Conservation (phyloP, 2,888 invertebrate genomes). For the Philereme transversata region DNA sequence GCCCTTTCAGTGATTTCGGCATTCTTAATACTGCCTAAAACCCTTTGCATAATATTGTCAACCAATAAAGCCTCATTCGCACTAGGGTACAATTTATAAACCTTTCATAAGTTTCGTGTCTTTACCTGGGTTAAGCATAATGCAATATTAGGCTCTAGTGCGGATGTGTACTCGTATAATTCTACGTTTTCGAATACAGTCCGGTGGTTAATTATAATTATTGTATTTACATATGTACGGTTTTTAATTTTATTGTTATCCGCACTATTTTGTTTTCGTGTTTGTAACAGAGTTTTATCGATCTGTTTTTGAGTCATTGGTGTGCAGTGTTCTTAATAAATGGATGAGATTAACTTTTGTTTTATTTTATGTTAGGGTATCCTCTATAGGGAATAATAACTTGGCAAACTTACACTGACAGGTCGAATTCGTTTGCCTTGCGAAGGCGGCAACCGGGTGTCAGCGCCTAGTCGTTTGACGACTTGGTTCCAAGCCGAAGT, state of each 20-base stretch:
- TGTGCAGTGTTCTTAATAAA: constrained; percentile 80
- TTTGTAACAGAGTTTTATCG: constrained; percentile 79
- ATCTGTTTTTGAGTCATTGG: constrained; percentile 71
- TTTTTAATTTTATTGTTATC: constrained; percentile 78
- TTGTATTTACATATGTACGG: constrained; percentile 45
- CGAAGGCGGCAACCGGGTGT: no score
- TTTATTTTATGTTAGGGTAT: constrained; percentile 40
- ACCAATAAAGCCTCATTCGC: background rate
- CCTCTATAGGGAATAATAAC: background rate
- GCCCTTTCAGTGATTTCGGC: background rate
- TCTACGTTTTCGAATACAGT: background rate
- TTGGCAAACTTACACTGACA: no score
- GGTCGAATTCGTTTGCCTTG: no score
- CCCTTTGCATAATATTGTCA: constrained; percentile 2
- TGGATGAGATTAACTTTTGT: constrained; percentile 60
- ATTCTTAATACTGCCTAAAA: constrained; percentile 1
- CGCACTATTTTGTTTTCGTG: constrained; percentile 75
- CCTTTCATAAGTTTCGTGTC: background rate
- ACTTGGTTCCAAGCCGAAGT: no score
- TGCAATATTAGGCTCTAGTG: no score
- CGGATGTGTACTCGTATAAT: no score
- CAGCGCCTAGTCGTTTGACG: no score
- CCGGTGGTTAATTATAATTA: background rate
- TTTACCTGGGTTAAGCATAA: no score
- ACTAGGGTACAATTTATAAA: background rate